Percentiles rank a stretch among this genome's conserved stretches.
Evolutionary conservation across 2,888 invertebrate species (phyloP).

Genomic region (Lamellibrachia satsuma): DNA sequence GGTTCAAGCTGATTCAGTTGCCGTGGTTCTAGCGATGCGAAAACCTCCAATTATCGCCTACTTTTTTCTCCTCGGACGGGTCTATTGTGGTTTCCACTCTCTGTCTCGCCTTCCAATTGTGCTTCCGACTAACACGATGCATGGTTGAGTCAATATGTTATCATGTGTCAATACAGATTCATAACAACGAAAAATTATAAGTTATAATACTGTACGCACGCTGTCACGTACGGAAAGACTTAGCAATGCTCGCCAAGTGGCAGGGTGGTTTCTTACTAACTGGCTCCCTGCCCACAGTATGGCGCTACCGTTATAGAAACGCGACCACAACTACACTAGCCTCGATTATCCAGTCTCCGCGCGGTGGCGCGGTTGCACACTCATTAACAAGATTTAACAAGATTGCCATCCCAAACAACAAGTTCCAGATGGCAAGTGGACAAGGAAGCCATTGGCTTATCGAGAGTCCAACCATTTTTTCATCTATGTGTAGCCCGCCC

Average conservation of each 20-base stretch:
- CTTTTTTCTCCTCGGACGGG: slow-evolving; percentile 47
- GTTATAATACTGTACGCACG: background rate
- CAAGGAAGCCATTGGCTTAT: too few species aligned
- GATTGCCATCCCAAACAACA: too few species aligned
- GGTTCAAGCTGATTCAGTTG: too few species aligned
- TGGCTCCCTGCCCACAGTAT: background rate
- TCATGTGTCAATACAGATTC: background rate
- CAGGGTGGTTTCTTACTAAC: background rate
- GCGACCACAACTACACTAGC: background rate
- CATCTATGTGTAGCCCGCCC: too few species aligned
- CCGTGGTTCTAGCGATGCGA: background rate
- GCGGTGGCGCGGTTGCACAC: too few species aligned
- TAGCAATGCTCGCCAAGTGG: background rate
- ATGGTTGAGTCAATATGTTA: background rate
- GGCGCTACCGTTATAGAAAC: background rate
- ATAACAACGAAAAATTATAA: background rate
- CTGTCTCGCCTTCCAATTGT: slow-evolving; percentile 59
- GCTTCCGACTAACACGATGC: slow-evolving; percentile 32
- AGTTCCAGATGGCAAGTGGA: too few species aligned
- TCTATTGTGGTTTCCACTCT: slow-evolving; percentile 47
- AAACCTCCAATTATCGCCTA: slow-evolving; percentile 37
- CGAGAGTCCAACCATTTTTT: too few species aligned
- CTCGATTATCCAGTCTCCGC: too few species aligned
- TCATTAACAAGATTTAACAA: too few species aligned
- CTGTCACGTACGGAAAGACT: background rate